phyloP scores from a whole-genome alignment of 2,888 invertebrate genomes.

The Suillia variegata region DNA sequence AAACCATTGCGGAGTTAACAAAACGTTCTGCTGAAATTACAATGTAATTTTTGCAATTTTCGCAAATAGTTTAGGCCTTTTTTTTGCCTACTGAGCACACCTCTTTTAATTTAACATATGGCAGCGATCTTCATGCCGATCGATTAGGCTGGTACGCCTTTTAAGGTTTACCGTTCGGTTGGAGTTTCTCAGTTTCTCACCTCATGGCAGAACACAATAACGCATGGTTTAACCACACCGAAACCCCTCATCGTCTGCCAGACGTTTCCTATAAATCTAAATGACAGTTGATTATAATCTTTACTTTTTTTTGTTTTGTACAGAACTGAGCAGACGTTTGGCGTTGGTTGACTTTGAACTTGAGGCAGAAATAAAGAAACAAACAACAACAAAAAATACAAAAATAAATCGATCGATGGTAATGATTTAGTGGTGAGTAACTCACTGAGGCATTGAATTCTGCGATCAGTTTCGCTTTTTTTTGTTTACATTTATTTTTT shows the following conservation, averaged over 20 bases:
- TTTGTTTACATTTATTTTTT: neutral
- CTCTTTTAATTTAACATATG: too few species aligned
- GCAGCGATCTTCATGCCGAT: too few species aligned
- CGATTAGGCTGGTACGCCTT: too few species aligned
- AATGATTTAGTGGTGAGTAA: neutral
- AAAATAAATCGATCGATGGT: neutral
- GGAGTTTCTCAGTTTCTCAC: too few species aligned
- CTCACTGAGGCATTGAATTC: neutral
- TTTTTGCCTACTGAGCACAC: too few species aligned
- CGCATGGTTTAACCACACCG: neutral
- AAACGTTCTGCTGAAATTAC: too few species aligned
- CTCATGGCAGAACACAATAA: too few species aligned
- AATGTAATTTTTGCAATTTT: too few species aligned
- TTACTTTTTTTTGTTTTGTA: too few species aligned
- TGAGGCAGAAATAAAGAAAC: conserved; percentile 2
- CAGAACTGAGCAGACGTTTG: neutral
- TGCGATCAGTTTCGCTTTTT: neutral
- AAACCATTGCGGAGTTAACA: too few species aligned
- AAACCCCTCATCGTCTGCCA: conserved; percentile 4
- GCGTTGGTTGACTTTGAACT: conserved; percentile 25
- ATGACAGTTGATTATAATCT: neutral
- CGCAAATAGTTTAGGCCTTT: too few species aligned
- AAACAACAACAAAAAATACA: neutral
- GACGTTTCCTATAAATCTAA: conserved; percentile 10
- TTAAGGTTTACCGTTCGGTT: too few species aligned